These are phyloP conservation scores for Carettochelys insculpta DNA, from an alignment of 2,113 vertebrate genomes.

Conservation along the genomic window DNA sequence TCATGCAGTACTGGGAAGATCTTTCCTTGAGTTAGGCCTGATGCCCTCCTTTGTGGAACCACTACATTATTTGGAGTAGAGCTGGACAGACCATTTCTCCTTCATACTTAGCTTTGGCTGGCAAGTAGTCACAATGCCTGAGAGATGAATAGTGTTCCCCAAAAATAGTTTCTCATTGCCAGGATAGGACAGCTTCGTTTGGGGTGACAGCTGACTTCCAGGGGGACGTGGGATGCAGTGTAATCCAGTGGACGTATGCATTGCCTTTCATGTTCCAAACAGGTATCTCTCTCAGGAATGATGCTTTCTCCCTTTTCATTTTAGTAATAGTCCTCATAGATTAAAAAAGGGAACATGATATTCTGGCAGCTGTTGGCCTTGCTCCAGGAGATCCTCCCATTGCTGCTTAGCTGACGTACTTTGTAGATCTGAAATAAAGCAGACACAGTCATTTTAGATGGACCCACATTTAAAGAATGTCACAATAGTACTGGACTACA, in stretches of 20 bases:
- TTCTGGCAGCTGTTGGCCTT: neutral
- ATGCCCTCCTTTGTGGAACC: neutral
- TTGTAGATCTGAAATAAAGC: neutral
- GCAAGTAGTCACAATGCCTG: neutral
- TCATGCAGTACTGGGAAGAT: rapidly evolving
- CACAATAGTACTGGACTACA: rapidly evolving
- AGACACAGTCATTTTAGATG: rapidly evolving
- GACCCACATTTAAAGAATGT: neutral
- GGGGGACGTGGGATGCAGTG: rapidly evolving
- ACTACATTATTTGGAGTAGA: neutral
- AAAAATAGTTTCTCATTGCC: neutral
- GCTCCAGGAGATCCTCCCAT: neutral
- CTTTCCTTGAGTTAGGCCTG: neutral
- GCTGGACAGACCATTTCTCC: neutral
- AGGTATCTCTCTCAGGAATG: neutral
- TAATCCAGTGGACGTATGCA: neutral
- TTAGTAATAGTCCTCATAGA: neutral
- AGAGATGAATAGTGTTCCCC: neutral
- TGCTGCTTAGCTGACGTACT: neutral
- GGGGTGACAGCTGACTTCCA: neutral
- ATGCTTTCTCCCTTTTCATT: neutral
- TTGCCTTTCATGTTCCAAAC: neutral
- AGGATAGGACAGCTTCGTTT: neutral
- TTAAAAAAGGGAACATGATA: neutral
- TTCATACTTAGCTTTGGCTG: neutral